A percentile compares a stretch with the other conserved stretches of the same genome.
Conservation (phyloP, 2,113 vertebrate species). For the Turdus rufiventris region DNA sequence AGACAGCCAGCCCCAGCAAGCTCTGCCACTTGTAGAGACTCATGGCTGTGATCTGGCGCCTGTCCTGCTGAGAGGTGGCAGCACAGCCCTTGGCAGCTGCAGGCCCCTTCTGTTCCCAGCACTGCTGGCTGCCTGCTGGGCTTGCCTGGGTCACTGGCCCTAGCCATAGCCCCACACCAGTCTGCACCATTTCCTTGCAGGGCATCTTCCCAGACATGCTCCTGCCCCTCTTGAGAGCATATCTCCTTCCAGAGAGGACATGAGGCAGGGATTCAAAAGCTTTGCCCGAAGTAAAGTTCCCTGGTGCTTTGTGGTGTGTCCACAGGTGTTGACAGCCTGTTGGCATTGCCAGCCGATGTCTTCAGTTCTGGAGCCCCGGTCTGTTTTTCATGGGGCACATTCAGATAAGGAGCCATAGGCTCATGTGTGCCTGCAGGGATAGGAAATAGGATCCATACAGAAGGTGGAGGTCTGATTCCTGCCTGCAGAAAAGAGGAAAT, state of each 20-base stretch:
- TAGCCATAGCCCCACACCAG: rapidly evolving
- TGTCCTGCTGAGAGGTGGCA: not conserved
- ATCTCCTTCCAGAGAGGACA: not conserved
- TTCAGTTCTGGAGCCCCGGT: rapidly evolving
- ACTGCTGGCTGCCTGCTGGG: not conserved
- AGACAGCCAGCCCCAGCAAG: not conserved
- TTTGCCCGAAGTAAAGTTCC: not conserved
- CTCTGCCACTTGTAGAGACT: rapidly evolving
- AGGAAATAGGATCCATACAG: not conserved
- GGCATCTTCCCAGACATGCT: not conserved
- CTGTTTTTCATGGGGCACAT: not conserved
- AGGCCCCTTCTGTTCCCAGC: not conserved
- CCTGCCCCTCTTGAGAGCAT: not conserved
- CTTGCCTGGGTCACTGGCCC: not conserved
- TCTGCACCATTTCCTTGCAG: not conserved
- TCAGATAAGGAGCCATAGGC: not conserved
- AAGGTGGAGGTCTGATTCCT: not conserved
- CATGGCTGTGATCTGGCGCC: not conserved
- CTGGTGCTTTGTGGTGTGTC: not conserved
- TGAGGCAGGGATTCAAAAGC: not conserved
- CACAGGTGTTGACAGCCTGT: not conserved
- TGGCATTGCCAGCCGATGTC: not conserved
- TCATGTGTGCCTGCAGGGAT: not conserved
- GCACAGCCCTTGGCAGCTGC: not conserved
- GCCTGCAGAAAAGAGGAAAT: not conserved